Evolutionary conservation across 2,888 invertebrate species (phyloP).

Genomic region (Drosophila anceps): DNA sequence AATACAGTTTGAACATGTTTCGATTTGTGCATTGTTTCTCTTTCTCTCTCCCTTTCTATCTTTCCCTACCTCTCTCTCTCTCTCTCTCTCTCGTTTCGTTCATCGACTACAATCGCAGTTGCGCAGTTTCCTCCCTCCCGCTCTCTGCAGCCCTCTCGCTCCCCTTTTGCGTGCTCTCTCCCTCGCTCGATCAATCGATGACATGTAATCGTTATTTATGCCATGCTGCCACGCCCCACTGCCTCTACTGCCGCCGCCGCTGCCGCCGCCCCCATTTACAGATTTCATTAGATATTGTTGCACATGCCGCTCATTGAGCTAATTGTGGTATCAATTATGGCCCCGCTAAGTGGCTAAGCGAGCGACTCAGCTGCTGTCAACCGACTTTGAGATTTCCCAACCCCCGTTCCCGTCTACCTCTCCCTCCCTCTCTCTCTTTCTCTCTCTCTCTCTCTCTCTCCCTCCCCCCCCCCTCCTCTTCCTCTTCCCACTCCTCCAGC

Average conservation of each 20-base stretch:
- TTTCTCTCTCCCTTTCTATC: not conserved
- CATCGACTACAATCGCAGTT: slow-evolving; percentile 45
- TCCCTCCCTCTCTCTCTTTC: not conserved
- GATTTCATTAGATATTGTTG: slow-evolving; percentile 58
- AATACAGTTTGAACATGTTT: slow-evolving; percentile 18
- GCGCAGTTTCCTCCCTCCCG: slow-evolving; percentile 41
- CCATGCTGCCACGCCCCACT: slow-evolving; percentile 45
- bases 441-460: not conserved
- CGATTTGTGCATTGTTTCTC: slow-evolving; percentile 27
- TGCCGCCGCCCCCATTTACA: not conserved
- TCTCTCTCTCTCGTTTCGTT: slow-evolving; percentile 12
- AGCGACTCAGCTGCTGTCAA: slow-evolving; percentile 35
- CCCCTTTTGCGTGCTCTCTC: not conserved
- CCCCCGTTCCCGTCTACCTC: too few species aligned
- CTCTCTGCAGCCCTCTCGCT: not conserved
- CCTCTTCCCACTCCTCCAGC: not conserved
- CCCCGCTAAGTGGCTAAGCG: slow-evolving; percentile 50
- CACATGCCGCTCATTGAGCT: slow-evolving; percentile 57
- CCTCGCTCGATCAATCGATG: slow-evolving; percentile 32
- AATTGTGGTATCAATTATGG: slow-evolving; percentile 74
- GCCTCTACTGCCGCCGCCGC: not conserved
- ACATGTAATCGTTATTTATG: slow-evolving; percentile 62
- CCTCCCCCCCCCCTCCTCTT: too few species aligned
- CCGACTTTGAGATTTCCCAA: slow-evolving; percentile 17
- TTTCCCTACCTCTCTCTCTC: not conserved